Evolutionary conservation across 2,113 vertebrate species (phyloP).

Genomic region (Bostrychus sinensis): DNA sequence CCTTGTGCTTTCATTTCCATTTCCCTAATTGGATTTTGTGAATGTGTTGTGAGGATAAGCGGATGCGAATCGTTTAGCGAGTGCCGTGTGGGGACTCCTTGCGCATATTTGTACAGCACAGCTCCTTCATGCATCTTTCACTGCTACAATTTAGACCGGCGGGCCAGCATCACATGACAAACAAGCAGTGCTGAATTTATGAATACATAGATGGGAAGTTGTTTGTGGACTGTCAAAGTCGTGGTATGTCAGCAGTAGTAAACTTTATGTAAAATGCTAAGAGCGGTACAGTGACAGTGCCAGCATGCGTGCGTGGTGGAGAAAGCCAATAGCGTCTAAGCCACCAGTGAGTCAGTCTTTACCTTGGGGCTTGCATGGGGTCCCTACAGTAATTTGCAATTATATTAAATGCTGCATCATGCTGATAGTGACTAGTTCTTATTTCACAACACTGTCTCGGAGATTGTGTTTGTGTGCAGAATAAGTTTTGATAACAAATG

Average conservation of each 20-base stretch:
- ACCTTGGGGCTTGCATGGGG: slow-evolving; percentile 25
- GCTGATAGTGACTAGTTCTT: background rate
- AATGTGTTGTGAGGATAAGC: background rate
- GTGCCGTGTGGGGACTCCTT: background rate
- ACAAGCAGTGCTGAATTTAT: slow-evolving; percentile 31
- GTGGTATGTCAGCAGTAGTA: background rate
- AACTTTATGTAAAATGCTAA: background rate
- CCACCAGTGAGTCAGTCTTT: slow-evolving; percentile 22
- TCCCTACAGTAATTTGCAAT: slow-evolving; percentile 47
- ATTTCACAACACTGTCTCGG: background rate
- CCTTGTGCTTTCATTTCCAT: background rate
- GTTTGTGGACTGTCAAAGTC: background rate
- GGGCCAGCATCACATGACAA: slow-evolving; percentile 14
- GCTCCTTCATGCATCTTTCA: background rate
- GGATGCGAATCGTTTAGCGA: background rate
- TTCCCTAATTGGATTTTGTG: background rate
- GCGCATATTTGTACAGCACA: background rate
- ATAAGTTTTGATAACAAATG: no score
- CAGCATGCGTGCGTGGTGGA: background rate
- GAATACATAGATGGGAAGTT: slow-evolving; percentile 10
- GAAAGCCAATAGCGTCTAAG: slow-evolving; percentile 38
- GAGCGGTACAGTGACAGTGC: background rate
- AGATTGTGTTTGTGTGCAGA: background rate
- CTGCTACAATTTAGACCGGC: slow-evolving; percentile 2
- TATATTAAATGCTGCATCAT: slow-evolving; percentile 44